Percentiles rank a stretch among this genome's conserved stretches.
Conservation (phyloP, 2,888 invertebrate species). For the Thysanoteuthis rhombus region DNA sequence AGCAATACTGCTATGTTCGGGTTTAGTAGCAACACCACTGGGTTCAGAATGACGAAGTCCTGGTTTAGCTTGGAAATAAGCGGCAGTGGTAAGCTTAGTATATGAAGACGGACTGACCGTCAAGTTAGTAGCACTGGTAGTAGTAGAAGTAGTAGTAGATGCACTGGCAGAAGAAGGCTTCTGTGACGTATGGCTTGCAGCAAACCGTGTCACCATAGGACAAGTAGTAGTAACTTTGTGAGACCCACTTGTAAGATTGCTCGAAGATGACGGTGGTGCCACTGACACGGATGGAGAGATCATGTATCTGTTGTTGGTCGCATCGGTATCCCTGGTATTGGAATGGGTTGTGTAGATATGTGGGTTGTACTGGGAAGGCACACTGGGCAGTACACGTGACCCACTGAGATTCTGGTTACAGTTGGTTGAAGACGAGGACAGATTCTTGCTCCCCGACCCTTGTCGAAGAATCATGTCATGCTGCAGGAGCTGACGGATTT, state of each 20-base stretch:
- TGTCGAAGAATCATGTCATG: constrained; percentile 41
- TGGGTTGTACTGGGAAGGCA: neutral
- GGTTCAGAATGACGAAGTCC: neutral
- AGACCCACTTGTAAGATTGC: neutral
- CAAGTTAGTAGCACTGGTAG: neutral
- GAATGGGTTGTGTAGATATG: neutral
- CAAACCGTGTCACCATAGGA: neutral
- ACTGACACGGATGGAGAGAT: neutral
- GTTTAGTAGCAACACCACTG: neutral
- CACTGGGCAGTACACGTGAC: neutral
- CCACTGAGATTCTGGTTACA: neutral
- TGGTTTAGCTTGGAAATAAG: neutral
- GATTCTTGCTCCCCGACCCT: constrained; percentile 32
- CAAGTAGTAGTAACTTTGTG: neutral
- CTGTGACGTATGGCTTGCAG: constrained; percentile 12
- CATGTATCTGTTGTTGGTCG: neutral
- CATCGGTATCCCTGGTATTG: neutral
- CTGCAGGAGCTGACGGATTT: constrained; percentile 47
- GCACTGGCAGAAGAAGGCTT: neutral
- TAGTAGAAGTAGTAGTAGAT: neutral
- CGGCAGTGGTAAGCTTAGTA: neutral
- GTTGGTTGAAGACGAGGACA: neutral
- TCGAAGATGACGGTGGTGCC: neutral
- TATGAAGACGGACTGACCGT: neutral
- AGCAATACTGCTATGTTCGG: neutral